Base-by-base conservation (phyloP, 2,113 vertebrate species). In the Myrmophylax atrothorax region DNA sequence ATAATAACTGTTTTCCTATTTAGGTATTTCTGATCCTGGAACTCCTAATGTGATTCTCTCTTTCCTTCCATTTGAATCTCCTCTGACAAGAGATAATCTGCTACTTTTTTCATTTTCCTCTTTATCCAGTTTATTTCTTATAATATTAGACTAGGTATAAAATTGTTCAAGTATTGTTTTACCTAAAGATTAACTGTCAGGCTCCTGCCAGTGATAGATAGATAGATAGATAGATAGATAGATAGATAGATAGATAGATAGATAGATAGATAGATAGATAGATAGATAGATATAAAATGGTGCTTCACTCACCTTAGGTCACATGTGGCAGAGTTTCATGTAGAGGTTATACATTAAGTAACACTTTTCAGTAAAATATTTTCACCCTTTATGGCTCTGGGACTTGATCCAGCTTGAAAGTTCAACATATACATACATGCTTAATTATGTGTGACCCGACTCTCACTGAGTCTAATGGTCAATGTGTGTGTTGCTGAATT, bases 1-100 rank as follows among this genome's bases (percentile, higher is more conserved):
- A n/a, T 31, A 42, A 72, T 80, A 20, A 6, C 33, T 64, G 85
- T 69, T 88, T 85, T 76, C 20, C 26, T 70, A 9, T 59, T 95
- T 59, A 74, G 10, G 5, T 90, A 72, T 58, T 33, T 81, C 22
- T 81, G 60, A 92, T 90, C 25, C 5, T 59, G 50, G 83, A 94
- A 82, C 69, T 77, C 50, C 25, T 0, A 0, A 58, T 53, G 23
- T 28, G n/a, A 68, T 75, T 84, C n/a, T 84, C 18, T 62, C 38
- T 84, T 89, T 81, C 59, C 18, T 85, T 91, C 42, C 44, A 35
- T 91, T 94, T 90, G 59, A 86, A 80, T 86, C 35, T 94, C 70
- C 35, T 18, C 55, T 76, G 50, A 80, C 35, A 91, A 75, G 31
- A 87, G 49, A 82, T 74, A 73, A 90, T 87, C 72, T 86, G 37